These are phyloP conservation scores for Sebastiscus tertius DNA, from an alignment of 2,797 vertebrate species.

Conservation along the genomic window DNA sequence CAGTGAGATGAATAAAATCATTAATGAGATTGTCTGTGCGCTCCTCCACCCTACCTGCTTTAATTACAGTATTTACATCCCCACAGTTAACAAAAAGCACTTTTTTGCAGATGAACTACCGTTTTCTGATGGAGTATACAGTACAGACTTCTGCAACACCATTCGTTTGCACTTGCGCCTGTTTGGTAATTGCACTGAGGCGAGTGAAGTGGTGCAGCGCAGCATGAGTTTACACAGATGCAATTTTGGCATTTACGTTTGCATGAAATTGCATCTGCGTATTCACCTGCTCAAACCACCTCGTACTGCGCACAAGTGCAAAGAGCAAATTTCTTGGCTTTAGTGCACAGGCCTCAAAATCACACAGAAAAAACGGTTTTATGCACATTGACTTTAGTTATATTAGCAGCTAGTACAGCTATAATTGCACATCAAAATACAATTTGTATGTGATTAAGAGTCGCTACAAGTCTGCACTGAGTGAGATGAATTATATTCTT, in stretches of 20 bases:
- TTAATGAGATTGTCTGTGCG: not conserved
- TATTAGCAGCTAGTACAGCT: not conserved
- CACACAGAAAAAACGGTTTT: not conserved
- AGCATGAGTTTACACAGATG: not conserved
- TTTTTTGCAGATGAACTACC: not conserved
- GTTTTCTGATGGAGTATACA: not conserved
- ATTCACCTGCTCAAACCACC: not conserved
- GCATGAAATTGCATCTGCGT: not conserved
- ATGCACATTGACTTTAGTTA: not conserved
- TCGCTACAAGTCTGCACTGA: not conserved
- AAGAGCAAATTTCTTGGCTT: not conserved
- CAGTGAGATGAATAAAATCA: not conserved
- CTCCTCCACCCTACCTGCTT: not conserved
- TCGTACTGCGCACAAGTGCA: not conserved
- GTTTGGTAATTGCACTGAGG: not conserved
- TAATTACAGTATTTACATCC: not conserved
- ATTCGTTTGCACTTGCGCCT: not conserved
- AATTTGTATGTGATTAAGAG: not conserved
- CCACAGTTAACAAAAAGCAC: not conserved
- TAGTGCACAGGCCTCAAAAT: not conserved
- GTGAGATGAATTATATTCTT: conserved; percentile 1
- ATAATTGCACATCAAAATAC: not conserved
- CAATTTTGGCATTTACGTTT: not conserved
- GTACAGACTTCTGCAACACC: not conserved
- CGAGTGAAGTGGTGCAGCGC: not conserved